A percentile compares a stretch with the other conserved stretches of the same genome.
Conservation (phyloP, 2,797 vertebrate genomes). For the Amblyopsis hoosieri region DNA sequence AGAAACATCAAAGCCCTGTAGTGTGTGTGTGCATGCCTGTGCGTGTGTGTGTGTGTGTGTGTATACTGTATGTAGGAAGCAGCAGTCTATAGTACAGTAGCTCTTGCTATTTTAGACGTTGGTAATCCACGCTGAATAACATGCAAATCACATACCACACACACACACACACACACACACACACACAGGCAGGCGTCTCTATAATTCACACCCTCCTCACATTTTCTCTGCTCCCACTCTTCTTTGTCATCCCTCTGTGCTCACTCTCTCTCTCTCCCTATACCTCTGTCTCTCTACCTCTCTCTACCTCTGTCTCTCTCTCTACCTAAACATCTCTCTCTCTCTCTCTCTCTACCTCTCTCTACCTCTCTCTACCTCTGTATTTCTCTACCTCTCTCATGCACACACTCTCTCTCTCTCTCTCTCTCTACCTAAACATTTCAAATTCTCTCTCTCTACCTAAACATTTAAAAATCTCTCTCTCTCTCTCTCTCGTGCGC, state of each 20-base stretch:
- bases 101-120: slow-evolving; percentile 31
- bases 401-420: slow-evolving; percentile 1
- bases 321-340: background rate
- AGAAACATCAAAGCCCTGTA: slow-evolving; percentile 45
- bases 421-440: too few relatives aligned
- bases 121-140: slow-evolving; percentile 50
- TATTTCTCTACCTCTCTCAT: slow-evolving; percentile 10
- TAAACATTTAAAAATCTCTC: background rate
- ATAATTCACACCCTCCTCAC: slow-evolving; percentile 39
- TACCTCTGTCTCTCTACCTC: too few relatives aligned
- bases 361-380: background rate
- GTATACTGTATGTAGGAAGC: slow-evolving; percentile 32
- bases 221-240: slow-evolving; percentile 4
- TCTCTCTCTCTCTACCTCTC: background rate
- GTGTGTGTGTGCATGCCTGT: slow-evolving; percentile 1
- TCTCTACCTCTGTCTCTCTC: too few relatives aligned
- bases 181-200: slow-evolving; percentile 27
- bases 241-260: slow-evolving; percentile 26
- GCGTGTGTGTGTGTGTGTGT: background rate
- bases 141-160: slow-evolving; percentile 36
- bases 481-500: slow-evolving; percentile 15
- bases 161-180: slow-evolving; percentile 13
- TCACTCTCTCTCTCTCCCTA: background rate
- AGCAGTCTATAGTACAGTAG: slow-evolving; percentile 9
- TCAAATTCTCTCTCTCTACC: background rate